phyloP scores from a whole-genome alignment of 1,140 invertebrate genomes.

The Latrodectus geometricus region DNA sequence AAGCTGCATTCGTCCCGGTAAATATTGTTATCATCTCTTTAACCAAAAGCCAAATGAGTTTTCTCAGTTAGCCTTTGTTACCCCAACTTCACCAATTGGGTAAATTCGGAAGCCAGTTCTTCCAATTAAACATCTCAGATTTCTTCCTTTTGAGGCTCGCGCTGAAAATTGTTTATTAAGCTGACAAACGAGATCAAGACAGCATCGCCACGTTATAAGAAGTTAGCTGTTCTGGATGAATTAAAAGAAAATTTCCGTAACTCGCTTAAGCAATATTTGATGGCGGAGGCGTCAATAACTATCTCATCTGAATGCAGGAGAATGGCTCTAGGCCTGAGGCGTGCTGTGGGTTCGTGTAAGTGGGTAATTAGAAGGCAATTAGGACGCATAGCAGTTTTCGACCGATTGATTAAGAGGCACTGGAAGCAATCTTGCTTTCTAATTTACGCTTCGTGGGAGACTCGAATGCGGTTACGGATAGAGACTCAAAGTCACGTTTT shows the following conservation, averaged over 20 bases:
- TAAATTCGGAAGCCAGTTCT: background rate
- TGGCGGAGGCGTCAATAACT: constrained; percentile 36
- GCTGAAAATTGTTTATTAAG: constrained; percentile 55
- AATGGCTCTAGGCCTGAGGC: constrained; percentile 35
- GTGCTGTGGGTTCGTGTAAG: constrained; percentile 32
- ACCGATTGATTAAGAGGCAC: constrained; percentile 53
- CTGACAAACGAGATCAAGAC: constrained; percentile 45
- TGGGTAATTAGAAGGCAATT: constrained; percentile 60
- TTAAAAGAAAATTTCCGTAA: constrained; percentile 45
- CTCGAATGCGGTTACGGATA: constrained; percentile 29
- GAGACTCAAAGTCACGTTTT: constrained; percentile 31
- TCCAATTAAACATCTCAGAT: constrained; percentile 43
- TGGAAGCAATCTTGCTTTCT: constrained; percentile 50
- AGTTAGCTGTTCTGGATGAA: constrained; percentile 7
- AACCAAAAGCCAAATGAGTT: constrained; percentile 53
- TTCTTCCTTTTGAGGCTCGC: constrained; percentile 8
- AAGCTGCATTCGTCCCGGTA: background rate
- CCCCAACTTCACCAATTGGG: background rate
- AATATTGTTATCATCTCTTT: constrained; percentile 56
- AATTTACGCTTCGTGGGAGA: constrained; percentile 40
- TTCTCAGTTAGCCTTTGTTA: background rate
- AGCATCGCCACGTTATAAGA: constrained; percentile 28
- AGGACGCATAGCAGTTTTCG: constrained; percentile 51
- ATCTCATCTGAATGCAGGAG: constrained; percentile 47
- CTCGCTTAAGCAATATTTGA: constrained; percentile 26